A percentile compares a stretch with the other conserved stretches of the same genome.
Evolutionary conservation across 2,113 vertebrate species (phyloP).

Genomic region (Platysteira castanea): DNA sequence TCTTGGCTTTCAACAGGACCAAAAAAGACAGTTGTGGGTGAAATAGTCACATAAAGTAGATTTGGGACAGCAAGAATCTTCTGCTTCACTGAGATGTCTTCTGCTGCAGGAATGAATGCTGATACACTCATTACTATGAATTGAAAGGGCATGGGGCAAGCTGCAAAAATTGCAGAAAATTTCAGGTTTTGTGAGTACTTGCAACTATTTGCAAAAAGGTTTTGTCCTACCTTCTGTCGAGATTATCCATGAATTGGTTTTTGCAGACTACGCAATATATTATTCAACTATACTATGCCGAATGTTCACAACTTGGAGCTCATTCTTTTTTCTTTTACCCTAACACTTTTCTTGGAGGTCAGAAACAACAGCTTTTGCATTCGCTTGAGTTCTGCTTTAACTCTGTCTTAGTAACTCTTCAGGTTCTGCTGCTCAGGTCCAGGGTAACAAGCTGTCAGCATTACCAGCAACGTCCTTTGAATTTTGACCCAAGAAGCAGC

Average conservation of each 20-base stretch:
- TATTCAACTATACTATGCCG: not conserved
- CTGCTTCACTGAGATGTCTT: not conserved
- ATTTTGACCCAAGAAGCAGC: not conserved
- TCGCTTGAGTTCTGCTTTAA: not conserved
- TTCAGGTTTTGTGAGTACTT: not conserved
- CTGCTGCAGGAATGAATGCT: not conserved
- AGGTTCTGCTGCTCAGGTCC: constrained; percentile 13
- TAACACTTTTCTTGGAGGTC: not conserved
- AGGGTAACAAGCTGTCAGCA: constrained; percentile 1
- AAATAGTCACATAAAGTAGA: not conserved
- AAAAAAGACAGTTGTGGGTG: not conserved
- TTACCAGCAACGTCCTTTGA: constrained; percentile 1
- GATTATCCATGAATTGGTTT: not conserved
- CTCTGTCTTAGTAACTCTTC: not conserved
- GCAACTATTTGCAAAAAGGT: not conserved
- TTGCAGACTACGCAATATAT: not conserved
- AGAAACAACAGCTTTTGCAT: not conserved
- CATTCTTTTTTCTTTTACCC: accelerated
- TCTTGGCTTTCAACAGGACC: not conserved
- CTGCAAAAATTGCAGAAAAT: not conserved
- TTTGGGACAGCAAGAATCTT: not conserved
- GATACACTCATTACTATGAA: not conserved
- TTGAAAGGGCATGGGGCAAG: not conserved
- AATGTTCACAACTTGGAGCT: not conserved
- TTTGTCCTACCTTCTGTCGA: not conserved